Evolutionary conservation across 2,888 invertebrate species (phyloP).

Genomic region (Clostera curtula): DNA sequence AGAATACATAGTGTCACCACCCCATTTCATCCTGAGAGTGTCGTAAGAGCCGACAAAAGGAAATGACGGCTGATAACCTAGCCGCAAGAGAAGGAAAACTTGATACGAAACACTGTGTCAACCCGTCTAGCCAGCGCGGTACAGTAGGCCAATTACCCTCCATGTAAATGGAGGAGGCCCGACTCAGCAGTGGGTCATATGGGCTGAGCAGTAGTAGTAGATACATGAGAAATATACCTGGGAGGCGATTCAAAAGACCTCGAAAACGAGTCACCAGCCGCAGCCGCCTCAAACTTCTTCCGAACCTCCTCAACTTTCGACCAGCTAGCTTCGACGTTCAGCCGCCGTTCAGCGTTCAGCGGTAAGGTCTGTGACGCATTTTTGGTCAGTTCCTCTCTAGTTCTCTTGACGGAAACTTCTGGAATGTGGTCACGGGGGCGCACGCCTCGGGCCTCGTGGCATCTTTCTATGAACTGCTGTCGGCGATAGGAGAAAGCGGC

Average conservation of each 20-base stretch:
- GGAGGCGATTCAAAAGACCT: conserved; percentile 66
- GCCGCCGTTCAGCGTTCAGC: conserved; percentile 58
- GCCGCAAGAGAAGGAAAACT: too few species aligned
- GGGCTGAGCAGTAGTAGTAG: too few species aligned
- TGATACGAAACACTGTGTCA: too few species aligned
- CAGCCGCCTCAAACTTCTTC: conserved; percentile 63
- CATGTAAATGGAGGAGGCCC: too few species aligned
- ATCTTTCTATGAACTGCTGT: conserved; percentile 66
- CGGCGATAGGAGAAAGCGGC: conserved; percentile 55
- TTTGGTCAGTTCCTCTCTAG: conserved; percentile 59
- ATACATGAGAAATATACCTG: conserved; percentile 43
- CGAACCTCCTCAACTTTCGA: conserved; percentile 68
- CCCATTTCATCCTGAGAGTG: too few species aligned
- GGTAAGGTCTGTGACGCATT: conserved; percentile 57
- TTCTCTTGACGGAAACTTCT: conserved; percentile 57
- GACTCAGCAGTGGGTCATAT: too few species aligned
- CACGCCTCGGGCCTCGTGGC: conserved; percentile 52
- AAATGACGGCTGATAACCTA: too few species aligned
- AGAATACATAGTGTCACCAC: too few species aligned
- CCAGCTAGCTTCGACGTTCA: conserved; percentile 67
- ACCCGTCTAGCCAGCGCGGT: too few species aligned
- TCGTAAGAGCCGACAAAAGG: too few species aligned
- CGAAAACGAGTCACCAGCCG: conserved; percentile 45
- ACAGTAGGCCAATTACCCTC: too few species aligned
- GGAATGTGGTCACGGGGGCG: conserved; percentile 50